Evolutionary conservation across 2,888 invertebrate genomes (phyloP).

Genomic region (Microchrysa polita): DNA sequence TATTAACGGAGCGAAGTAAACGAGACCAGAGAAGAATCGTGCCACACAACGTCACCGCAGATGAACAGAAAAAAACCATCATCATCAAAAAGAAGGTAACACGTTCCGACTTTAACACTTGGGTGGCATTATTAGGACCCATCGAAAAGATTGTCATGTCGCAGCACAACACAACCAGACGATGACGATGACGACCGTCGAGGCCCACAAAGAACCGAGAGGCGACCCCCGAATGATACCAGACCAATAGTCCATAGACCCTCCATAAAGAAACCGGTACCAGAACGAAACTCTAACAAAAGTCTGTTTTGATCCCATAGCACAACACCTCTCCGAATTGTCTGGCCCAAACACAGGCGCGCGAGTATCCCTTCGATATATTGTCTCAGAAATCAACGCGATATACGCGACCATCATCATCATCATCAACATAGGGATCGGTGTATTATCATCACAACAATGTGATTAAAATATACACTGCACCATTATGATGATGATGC

Average conservation of each 20-base stretch:
- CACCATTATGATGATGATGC: background rate
- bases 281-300: background rate
- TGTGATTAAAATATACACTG: constrained; percentile 21
- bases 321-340: background rate
- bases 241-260: constrained; percentile 23
- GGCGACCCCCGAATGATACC: background rate
- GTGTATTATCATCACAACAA: constrained; percentile 1
- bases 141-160: too few species aligned
- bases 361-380: background rate
- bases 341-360: constrained; percentile 7
- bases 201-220: background rate
- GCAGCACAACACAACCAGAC: background rate
- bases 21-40: background rate
- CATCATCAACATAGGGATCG: background rate
- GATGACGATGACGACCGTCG: background rate
- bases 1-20: background rate
- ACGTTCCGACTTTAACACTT: constrained; percentile 23
- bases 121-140: constrained; percentile 31
- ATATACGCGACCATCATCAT: constrained; percentile 22
- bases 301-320: constrained; percentile 19
- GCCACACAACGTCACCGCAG: constrained; percentile 21
- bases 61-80: background rate
- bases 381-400: constrained; percentile 2
- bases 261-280: constrained; percentile 24
- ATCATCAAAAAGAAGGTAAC: constrained; percentile 35